phyloP scores from a whole-genome alignment of 2,888 invertebrate species.

The Stenotaenia linearis region DNA sequence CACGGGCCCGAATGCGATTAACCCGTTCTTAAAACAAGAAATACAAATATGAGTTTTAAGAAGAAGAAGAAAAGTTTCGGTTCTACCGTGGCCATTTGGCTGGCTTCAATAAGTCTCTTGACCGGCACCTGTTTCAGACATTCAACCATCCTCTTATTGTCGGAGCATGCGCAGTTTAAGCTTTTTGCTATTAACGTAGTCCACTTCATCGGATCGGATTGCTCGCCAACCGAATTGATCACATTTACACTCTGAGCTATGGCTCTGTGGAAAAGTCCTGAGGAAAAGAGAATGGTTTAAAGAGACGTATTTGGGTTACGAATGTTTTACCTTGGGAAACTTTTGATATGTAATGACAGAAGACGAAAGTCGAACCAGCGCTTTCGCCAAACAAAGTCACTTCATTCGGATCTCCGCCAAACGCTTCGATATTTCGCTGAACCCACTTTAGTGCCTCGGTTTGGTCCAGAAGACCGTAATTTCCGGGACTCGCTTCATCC shows the following conservation, averaged over 20 bases:
- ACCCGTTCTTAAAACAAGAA: neutral
- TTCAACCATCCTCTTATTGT: neutral
- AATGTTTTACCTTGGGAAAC: neutral
- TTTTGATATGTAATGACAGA: neutral
- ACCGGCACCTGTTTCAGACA: neutral
- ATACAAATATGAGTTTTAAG: too few relatives aligned
- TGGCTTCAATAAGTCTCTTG: neutral
- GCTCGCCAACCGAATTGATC: neutral
- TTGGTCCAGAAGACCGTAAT: slow-evolving; percentile 26
- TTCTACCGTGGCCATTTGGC: too few relatives aligned
- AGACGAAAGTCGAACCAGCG: neutral
- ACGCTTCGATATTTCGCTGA: neutral
- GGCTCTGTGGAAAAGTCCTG: neutral
- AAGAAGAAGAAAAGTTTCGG: too few relatives aligned
- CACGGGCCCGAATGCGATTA: neutral
- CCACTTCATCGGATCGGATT: neutral
- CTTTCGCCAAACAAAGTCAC: slow-evolving; percentile 8
- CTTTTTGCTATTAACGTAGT: neutral
- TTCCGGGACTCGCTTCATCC: neutral
- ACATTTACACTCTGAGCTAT: neutral
- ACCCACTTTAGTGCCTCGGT: slow-evolving; percentile 2
- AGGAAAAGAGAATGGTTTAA: neutral
- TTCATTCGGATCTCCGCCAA: slow-evolving; percentile 21
- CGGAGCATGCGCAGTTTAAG: neutral
- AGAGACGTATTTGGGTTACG: too few relatives aligned